Base-by-base conservation (phyloP, 1,140 invertebrate species). In the Atta cephalotes region DNA sequence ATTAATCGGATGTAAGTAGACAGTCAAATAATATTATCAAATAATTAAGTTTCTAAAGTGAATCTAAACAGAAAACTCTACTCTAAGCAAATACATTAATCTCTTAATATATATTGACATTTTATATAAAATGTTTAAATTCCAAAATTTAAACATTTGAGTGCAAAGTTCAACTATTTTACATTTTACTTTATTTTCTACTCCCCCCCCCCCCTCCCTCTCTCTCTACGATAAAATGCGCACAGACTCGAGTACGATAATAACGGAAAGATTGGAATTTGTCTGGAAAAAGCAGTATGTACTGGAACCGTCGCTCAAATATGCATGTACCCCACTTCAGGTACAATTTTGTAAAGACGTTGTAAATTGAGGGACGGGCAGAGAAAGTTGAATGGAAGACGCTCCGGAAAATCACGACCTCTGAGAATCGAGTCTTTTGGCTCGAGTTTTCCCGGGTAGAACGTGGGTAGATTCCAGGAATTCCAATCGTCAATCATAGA, bases 401-500 rank as follows among this genome's bases (percentile, higher is more conserved):
- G 49, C n/a, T 16, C 58, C n/a, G 49, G 78, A 80, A 70, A 81
- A 81, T 81, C 65, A 81, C 28, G 49, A 71, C 28, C 63, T 70
- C 14, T 14, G 78, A 56, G 78, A 56, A 70, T 45, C 58, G 25
- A 21, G 78, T 31, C 63, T 80, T 62, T 66, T 68, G 62, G 14
- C 62, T 65, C 76, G 60, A 79, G 63, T 70, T 80, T 80, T 18
- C 49, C 28, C 45, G 78, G n/a, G 28, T 68, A 80, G 21, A 70
- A 70, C 28, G 31, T 35, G 63, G 49, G 28, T 80, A n/a, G 63
- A 80, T 80, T 70, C 63, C 49, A 68, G 49, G 31, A 80, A 80
- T 80, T 80, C 78, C 78, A 80, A 80, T 80, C 78, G 78, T 80
- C 78, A 70, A 80, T 70, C 78, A 80, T 80, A 80, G 49, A 35